Conservation (phyloP, 2,797 vertebrate species). For the Microhierax caerulescens region DNA sequence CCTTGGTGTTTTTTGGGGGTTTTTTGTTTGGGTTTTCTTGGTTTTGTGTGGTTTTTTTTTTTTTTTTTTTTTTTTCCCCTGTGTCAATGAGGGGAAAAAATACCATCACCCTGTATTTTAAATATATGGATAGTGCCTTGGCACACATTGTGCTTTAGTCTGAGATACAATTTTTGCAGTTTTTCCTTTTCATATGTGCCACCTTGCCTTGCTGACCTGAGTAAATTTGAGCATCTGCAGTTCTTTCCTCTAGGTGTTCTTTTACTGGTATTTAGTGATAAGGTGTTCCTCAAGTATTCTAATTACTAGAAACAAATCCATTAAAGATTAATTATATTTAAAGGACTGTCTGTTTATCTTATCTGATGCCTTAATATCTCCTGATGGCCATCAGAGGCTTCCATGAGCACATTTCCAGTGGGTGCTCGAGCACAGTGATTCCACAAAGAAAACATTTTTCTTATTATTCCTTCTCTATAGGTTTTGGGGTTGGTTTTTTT, state of each 20-base stretch:
- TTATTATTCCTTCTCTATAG: background rate
- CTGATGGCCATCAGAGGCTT: background rate
- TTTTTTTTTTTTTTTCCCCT: background rate
- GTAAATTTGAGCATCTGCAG: background rate
- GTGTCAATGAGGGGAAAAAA: background rate
- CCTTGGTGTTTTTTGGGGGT: too few species aligned
- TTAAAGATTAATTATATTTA: background rate
- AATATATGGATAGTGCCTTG: background rate
- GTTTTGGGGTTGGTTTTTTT: too few species aligned
- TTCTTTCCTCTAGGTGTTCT: background rate
- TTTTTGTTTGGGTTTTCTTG: too few species aligned
- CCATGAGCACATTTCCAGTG: background rate
- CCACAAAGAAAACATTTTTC: background rate
- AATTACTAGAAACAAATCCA: background rate
- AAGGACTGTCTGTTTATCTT: background rate
- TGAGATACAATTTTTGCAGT: background rate
- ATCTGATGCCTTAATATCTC: background rate
- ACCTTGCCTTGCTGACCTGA: background rate
- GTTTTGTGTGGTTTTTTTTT: too few species aligned
- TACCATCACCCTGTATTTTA: background rate
- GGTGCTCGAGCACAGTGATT: background rate
- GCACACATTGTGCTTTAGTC: background rate
- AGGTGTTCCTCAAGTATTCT: background rate
- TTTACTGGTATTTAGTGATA: background rate
- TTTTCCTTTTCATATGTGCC: background rate